A percentile compares a stretch with the other conserved stretches of the same genome.
These are phyloP conservation scores for Nezara viridula DNA, from an alignment of 2,888 invertebrate species.

Conservation along the genomic window DNA sequence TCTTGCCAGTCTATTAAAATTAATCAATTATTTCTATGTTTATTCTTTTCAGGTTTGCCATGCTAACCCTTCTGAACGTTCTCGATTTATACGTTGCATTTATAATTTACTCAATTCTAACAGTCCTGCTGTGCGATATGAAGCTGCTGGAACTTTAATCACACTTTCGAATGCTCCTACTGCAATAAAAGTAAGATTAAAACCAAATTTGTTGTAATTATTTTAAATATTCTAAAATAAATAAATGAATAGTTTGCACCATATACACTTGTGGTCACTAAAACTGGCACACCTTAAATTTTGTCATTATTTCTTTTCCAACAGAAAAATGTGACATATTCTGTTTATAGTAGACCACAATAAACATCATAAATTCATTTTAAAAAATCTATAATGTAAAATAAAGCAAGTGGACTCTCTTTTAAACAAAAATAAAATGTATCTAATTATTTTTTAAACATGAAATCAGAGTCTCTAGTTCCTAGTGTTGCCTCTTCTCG, in stretches of 20 bases:
- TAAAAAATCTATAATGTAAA: no score
- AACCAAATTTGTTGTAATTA: not conserved
- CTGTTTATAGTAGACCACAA: no score
- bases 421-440: no score
- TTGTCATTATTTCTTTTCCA: no score
- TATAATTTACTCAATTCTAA: slow-evolving; percentile 96
- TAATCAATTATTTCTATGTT: not conserved
- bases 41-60: slow-evolving; percentile 83
- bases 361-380: no score
- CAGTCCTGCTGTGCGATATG: slow-evolving; percentile 97
- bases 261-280: not conserved
- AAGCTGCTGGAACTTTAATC: slow-evolving; percentile 97
- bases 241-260: not conserved
- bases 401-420: no score
- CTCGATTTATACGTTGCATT: slow-evolving; percentile 98
- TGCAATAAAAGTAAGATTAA: slow-evolving; percentile 82
- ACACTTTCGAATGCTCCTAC: slow-evolving; percentile 98
- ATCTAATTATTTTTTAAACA: no score
- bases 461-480: no score
- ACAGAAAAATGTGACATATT: no score
- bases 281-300: no score
- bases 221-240: no score
- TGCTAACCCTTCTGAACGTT: slow-evolving; percentile 94
- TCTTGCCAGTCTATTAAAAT: not conserved
- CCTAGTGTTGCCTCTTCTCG: no score